These are phyloP conservation scores for Leptinotarsa haldemani DNA, from an alignment of 2,888 invertebrate genomes.

Conservation along the genomic window DNA sequence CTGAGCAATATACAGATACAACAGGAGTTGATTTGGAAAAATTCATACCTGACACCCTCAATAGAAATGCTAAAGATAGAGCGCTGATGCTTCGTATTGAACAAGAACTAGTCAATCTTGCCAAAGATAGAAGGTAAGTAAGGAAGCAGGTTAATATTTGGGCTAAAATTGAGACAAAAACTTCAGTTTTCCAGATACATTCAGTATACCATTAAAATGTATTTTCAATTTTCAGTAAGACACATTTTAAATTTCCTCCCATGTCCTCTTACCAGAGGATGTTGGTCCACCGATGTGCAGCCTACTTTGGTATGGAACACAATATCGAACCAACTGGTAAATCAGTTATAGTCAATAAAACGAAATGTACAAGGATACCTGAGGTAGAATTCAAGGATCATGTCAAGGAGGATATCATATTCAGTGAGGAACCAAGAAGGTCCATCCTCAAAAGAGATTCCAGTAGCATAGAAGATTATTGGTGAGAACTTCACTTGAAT, in stretches of 20 bases:
- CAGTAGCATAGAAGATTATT: constrained; percentile 79
- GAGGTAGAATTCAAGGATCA: constrained; percentile 79
- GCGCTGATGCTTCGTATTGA: constrained; percentile 88
- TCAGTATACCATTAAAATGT: not conserved
- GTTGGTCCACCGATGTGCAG: constrained; percentile 94
- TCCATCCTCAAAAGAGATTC: constrained; percentile 88
- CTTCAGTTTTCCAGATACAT: not conserved
- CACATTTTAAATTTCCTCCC: constrained; percentile 86
- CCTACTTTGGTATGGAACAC: constrained; percentile 94
- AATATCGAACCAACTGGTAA: constrained; percentile 88
- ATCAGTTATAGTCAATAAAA: constrained; percentile 87
- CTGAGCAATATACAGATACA: constrained; percentile 80
- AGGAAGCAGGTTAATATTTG: not conserved
- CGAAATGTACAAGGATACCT: constrained; percentile 76
- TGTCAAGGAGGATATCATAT: constrained; percentile 73
- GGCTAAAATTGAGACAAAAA: not conserved
- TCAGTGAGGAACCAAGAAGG: constrained; percentile 77
- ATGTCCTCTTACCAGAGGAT: constrained; percentile 97
- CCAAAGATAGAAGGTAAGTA: constrained; percentile 83
- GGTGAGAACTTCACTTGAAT: constrained; percentile 26
- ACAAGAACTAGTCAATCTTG: constrained; percentile 84
- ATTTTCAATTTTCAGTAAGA: constrained; percentile 69
- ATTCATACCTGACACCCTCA: constrained; percentile 91
- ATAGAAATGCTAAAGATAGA: constrained; percentile 90
- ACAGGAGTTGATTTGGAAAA: constrained; percentile 85